phyloP scores from a whole-genome alignment of 2,888 invertebrate genomes.

The Sphaerophoria rueppellii region DNA sequence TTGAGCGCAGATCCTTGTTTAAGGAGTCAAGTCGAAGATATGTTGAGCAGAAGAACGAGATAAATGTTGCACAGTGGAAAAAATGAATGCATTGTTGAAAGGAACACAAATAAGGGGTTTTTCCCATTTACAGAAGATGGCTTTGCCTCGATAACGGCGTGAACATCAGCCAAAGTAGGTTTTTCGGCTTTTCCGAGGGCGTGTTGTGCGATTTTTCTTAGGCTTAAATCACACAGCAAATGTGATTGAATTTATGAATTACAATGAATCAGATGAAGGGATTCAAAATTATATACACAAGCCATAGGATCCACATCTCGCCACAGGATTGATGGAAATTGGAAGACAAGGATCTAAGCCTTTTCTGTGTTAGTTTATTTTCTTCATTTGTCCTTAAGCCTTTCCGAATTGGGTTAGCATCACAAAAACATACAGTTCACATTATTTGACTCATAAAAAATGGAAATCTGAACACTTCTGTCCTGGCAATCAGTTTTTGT shows the following conservation, averaged over 20 bases:
- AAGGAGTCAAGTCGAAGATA: constrained; percentile 30
- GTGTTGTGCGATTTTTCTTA: background rate
- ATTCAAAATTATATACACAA: background rate
- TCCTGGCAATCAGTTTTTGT: no score
- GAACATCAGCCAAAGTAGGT: constrained; percentile 27
- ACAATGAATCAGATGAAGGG: background rate
- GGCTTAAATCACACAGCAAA: background rate
- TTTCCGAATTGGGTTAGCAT: no score
- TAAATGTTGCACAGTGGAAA: constrained; percentile 51
- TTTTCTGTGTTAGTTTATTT: background rate
- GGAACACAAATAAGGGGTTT: constrained; percentile 35
- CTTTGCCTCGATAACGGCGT: constrained; percentile 37
- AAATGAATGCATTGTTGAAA: constrained; percentile 59
- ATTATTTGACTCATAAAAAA: no score
- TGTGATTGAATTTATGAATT: constrained; percentile 13
- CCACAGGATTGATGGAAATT: background rate
- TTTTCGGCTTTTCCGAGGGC: constrained; percentile 14
- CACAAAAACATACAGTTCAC: no score
- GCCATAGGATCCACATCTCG: background rate
- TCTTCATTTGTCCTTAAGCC: background rate
- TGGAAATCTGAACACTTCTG: no score
- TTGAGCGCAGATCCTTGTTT: constrained; percentile 22
- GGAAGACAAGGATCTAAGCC: background rate
- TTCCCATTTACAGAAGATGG: constrained; percentile 53
- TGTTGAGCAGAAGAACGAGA: constrained; percentile 35